Conservation (phyloP, 2,797 vertebrate genomes). For the Hafferia zeledoni region DNA sequence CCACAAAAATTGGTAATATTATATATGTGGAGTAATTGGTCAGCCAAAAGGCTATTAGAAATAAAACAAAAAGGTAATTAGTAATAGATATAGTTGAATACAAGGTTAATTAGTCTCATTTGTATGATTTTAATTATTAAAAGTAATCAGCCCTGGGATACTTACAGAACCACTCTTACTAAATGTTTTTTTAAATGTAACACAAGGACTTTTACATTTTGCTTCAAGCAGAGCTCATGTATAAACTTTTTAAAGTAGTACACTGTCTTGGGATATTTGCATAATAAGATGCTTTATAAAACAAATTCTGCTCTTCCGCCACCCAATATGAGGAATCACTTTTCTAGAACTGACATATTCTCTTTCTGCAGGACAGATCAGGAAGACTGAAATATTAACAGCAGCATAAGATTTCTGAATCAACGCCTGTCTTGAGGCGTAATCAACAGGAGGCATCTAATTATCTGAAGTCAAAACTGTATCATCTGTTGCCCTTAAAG, state of each 20-base stretch:
- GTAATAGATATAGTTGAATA: constrained; percentile 22
- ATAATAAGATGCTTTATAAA: constrained; percentile 29
- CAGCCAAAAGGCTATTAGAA: constrained; percentile 25
- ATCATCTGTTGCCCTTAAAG: constrained; percentile 41
- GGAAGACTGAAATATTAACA: background rate
- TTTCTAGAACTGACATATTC: background rate
- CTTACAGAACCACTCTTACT: background rate
- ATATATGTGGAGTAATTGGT: background rate
- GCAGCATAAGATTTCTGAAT: constrained; percentile 2
- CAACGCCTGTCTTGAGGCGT: constrained; percentile 27
- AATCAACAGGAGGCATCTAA: background rate
- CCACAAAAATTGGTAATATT: background rate
- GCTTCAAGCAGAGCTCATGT: constrained; percentile 11
- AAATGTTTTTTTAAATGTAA: constrained; percentile 2
- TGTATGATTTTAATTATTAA: constrained; percentile 56
- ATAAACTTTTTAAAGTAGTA: constrained; percentile 22
- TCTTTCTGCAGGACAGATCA: constrained; percentile 1
- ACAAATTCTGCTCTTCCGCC: background rate
- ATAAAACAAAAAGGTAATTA: constrained; percentile 44
- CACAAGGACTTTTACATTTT: constrained; percentile 25
- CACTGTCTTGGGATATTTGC: constrained; percentile 9
- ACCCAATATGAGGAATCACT: background rate
- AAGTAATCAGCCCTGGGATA: constrained; percentile 49
- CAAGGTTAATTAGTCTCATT: constrained; percentile 61
- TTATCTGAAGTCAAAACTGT: constrained; percentile 52